Evolutionary conservation across 2,797 vertebrate genomes (phyloP).

Genomic region (Periophthalmus magnuspinnatus): DNA sequence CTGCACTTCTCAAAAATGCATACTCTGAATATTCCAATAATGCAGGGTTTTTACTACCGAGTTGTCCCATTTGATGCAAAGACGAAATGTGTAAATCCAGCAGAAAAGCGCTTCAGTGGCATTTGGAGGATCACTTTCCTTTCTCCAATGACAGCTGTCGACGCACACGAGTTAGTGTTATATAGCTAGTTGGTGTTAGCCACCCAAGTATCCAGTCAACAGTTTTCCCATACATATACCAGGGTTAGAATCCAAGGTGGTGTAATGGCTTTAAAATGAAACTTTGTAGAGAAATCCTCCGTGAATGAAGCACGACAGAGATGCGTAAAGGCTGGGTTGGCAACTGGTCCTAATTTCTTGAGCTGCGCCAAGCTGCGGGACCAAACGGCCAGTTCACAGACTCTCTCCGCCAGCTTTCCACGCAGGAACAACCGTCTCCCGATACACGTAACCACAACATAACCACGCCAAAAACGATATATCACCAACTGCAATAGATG

Average conservation of each 20-base stretch:
- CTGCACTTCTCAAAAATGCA: conserved; percentile 75
- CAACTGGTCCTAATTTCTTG: conserved; percentile 77
- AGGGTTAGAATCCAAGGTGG: conserved; percentile 41
- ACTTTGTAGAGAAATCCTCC: conserved; percentile 47
- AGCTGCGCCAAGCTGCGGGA: conserved; percentile 76
- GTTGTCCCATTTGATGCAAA: conserved; percentile 74
- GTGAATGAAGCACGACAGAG: conserved; percentile 21
- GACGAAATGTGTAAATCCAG: conserved; percentile 65
- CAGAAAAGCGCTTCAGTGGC: conserved; percentile 58
- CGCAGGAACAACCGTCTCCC: conserved; percentile 64
- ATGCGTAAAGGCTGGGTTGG: conserved; percentile 58
- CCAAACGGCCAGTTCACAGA: conserved; percentile 70
- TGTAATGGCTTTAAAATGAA: conserved; percentile 26
- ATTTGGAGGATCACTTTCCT: conserved; percentile 76
- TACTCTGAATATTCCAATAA: conserved; percentile 65
- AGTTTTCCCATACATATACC: conserved; percentile 45
- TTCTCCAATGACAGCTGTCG: conserved; percentile 82
- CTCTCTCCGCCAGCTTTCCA: conserved; percentile 67
- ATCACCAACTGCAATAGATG: conserved; percentile 16
- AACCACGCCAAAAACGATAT: conserved; percentile 37
- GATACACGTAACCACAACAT: conserved; percentile 43
- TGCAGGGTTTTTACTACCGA: conserved; percentile 72
- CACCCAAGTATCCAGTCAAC: conserved; percentile 67
- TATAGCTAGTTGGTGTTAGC: conserved; percentile 74
- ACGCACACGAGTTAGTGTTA: conserved; percentile 75